phyloP scores from a whole-genome alignment of 92 coral and sea anemone species.

The Porites rus region DNA sequence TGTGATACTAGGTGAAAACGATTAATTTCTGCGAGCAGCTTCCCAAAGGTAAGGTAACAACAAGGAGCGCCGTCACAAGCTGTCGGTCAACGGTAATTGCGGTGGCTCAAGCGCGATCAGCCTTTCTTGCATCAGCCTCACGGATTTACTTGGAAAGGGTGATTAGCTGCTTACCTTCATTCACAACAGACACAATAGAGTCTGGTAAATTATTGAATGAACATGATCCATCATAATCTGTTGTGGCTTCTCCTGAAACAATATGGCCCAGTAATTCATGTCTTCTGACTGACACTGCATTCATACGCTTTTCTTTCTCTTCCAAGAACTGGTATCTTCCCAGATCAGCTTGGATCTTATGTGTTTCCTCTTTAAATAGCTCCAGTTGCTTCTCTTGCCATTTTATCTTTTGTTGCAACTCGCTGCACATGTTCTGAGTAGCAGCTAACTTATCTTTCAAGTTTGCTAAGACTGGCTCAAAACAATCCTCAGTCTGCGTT shows the following conservation, averaged over 20 bases:
- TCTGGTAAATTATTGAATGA: too few species aligned
- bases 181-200: too few species aligned
- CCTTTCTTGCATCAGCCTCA: too few species aligned
- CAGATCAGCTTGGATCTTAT: neutral
- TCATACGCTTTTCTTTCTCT: neutral
- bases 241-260: neutral
- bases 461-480: too few species aligned
- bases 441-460: neutral
- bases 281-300: too few species aligned
- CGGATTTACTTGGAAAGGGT: too few species aligned
- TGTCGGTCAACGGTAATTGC: neutral
- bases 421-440: neutral
- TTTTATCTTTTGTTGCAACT: neutral
- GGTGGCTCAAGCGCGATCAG: too few species aligned
- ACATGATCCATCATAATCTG: neutral
- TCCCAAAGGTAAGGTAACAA: neutral
- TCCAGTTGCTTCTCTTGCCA: neutral
- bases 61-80: neutral
- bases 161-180: too few species aligned
- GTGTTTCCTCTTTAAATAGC: neutral
- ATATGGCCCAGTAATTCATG: neutral
- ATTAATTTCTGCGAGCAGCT: neutral
- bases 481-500: neutral
- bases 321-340: conserved; percentile 9
- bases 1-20: neutral